Conservation (phyloP, 2,113 vertebrate species). For the Pholis gunnellus region DNA sequence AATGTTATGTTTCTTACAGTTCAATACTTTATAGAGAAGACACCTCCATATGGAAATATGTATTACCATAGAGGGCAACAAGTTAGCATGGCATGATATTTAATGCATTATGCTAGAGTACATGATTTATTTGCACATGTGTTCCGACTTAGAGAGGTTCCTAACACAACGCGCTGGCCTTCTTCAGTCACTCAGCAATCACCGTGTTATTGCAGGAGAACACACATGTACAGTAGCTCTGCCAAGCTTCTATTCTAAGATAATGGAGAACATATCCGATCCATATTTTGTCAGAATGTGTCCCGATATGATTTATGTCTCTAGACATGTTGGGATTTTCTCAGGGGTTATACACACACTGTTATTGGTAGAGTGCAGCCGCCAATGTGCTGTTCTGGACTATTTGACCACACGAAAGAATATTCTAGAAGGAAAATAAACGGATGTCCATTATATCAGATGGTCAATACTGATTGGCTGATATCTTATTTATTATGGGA, state of each 20-base stretch:
- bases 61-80: slow-evolving; percentile 5
- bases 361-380: background rate
- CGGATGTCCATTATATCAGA: background rate
- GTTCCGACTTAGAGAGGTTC: slow-evolving; percentile 28
- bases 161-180: slow-evolving; percentile 20
- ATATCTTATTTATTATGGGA: background rate
- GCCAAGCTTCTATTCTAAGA: slow-evolving; percentile 42
- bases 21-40: background rate
- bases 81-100: background rate
- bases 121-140: slow-evolving; percentile 49
- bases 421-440: background rate
- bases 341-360: background rate
- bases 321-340: slow-evolving; percentile 20
- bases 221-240: slow-evolving; percentile 40
- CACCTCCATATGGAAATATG: background rate
- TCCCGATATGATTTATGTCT: slow-evolving; percentile 58
- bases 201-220: slow-evolving; percentile 18
- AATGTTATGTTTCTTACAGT: background rate
- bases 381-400: slow-evolving; percentile 16
- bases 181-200: slow-evolving; percentile 28
- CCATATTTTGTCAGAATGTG: slow-evolving; percentile 33
- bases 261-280: slow-evolving; percentile 57
- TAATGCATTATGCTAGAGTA: background rate
- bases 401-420: slow-evolving; percentile 11
- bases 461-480: background rate